These are phyloP conservation scores for Parasteatoda lunata DNA, from an alignment of 2,888 invertebrate species.

Conservation along the genomic window DNA sequence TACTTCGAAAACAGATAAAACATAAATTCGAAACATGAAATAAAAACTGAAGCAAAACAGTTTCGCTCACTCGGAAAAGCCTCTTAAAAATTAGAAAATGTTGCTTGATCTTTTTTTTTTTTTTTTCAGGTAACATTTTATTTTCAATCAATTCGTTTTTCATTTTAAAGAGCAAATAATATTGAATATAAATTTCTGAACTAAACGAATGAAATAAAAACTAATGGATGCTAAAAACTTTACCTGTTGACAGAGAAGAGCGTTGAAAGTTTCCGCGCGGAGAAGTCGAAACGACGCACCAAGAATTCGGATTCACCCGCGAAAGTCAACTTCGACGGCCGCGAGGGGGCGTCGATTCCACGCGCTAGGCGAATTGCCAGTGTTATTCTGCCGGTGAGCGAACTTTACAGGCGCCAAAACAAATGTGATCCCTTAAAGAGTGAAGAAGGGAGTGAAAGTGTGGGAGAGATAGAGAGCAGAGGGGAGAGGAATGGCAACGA, in stretches of 20 bases:
- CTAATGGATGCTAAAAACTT: background rate
- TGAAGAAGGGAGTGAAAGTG: background rate
- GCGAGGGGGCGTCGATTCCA: slow-evolving; percentile 35
- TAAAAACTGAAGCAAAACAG: too few relatives aligned
- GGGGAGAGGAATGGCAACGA: slow-evolving; percentile 12
- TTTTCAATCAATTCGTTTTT: too few relatives aligned
- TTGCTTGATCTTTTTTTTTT: too few relatives aligned
- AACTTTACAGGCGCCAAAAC: slow-evolving; percentile 59
- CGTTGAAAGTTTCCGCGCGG: background rate
- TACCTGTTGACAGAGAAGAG: slow-evolving; percentile 13
- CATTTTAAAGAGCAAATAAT: too few relatives aligned
- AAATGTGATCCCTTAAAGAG: slow-evolving; percentile 23
- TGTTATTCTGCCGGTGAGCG: slow-evolving; percentile 37
- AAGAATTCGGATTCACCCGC: slow-evolving; percentile 30
- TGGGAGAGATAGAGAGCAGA: background rate
- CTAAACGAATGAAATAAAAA: too few relatives aligned
- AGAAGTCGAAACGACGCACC: background rate
- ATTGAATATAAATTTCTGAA: too few relatives aligned
- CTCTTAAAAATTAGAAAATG: too few relatives aligned
- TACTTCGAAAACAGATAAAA: too few relatives aligned
- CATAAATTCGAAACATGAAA: too few relatives aligned
- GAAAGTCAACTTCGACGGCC: slow-evolving; percentile 21
- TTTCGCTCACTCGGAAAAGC: too few relatives aligned
- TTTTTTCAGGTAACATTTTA: too few relatives aligned
- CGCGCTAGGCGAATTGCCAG: slow-evolving; percentile 20